These are phyloP conservation scores for Macrobrachium rosenbergii DNA, from an alignment of 1,140 invertebrate species.

Conservation along the genomic window DNA sequence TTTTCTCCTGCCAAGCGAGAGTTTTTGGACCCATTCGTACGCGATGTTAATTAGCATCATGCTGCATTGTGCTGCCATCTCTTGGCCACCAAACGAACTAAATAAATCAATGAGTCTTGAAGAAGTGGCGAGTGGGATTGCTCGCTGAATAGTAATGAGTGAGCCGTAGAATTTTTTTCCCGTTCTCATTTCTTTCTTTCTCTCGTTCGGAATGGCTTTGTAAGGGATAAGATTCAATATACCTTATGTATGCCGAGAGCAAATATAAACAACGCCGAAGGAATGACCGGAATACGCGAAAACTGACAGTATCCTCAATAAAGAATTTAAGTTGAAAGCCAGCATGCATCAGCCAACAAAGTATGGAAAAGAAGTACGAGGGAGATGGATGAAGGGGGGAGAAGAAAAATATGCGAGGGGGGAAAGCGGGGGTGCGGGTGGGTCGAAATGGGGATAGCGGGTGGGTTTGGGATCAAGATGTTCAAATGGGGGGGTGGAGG, in stretches of 20 bases:
- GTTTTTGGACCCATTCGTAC: constrained; percentile 49
- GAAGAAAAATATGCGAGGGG: background rate
- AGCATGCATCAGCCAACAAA: constrained; percentile 60
- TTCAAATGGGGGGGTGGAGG: constrained; percentile 31
- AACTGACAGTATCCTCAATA: constrained; percentile 57
- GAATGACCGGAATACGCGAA: constrained; percentile 50
- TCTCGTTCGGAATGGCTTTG: background rate
- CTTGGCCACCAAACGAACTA: constrained; percentile 62
- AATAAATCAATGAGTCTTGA: constrained; percentile 64
- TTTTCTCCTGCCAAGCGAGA: background rate
- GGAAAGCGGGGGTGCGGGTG: background rate
- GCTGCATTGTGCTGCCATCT: constrained; percentile 64
- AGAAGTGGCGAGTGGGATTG: constrained; percentile 64
- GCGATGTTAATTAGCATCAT: constrained; percentile 63
- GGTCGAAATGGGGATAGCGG: constrained; percentile 10
- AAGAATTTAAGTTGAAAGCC: constrained; percentile 59
- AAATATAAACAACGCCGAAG: constrained; percentile 38
- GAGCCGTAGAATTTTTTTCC: constrained; percentile 49
- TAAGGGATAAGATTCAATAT: too few species aligned
- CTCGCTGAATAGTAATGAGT: constrained; percentile 64
- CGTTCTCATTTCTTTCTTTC: constrained; percentile 35
- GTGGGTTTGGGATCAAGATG: constrained; percentile 23
- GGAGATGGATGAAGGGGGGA: constrained; percentile 55
- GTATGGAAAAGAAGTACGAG: constrained; percentile 53
- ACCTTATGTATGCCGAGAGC: constrained; percentile 38